Evolutionary conservation across 1,140 invertebrate genomes (phyloP), one percentile per base, ranked within the genome.

Genomic region (Megalopta genalis): DNA sequence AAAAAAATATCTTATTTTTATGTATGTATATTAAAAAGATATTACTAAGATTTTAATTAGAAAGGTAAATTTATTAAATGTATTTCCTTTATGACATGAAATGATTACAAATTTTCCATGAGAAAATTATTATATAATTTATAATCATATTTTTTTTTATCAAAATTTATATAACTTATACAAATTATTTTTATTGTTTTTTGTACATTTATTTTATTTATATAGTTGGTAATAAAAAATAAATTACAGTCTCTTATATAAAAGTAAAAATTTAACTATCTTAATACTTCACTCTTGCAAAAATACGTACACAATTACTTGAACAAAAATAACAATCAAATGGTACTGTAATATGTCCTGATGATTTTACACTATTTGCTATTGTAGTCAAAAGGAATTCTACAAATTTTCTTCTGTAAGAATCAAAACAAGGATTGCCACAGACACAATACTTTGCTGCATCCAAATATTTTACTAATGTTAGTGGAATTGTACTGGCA

Each of bases 321-420:
- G 94, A 95, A 88, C 95, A 96, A 88, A 94, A 95, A 83, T 93
- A 95, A 89, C 94, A 95, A 83, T 95, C 94, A 83, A 95, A 93
- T 10, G 91, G 90, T 18, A 94, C 88, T 82, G 81, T 84, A 69
- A 88, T 84, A 79, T 77, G 72, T 80, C 71, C 89, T 81, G 90
- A 91, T 87, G 89, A 91, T 81, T 89, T 93, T 82, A 91, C 90
- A 87, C 68, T 93, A 70, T 89, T 89, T 82, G 92, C 91, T 90
- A 93, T 92, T 82, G 62, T 90, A 84, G 87, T 90, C 89, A 90
- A 92, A 84, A 87, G 89, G 64, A 93, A 89, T 84, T 86, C 87
- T 46, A 91, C 89, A 87, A 91, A 81, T 74, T 90, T 91, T 71
- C 81, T 86, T 83, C 93, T 86, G 77, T 87, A 93, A 66, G 90